phyloP scores from a whole-genome alignment of 2,113 vertebrate species.

The Myxocyprinus asiaticus region DNA sequence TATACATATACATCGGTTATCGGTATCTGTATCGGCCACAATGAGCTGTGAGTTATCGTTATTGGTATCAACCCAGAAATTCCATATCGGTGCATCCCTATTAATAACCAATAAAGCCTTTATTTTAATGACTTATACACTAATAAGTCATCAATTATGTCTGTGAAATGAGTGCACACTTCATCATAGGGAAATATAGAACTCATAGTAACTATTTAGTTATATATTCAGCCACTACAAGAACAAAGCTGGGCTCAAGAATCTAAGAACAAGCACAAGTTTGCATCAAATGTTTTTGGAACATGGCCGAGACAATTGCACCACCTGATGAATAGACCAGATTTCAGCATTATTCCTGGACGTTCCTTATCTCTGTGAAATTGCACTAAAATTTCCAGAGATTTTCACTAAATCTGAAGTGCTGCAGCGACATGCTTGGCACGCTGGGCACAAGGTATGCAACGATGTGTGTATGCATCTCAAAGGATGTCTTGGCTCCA shows the following conservation, averaged over 20 bases:
- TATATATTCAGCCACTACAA: constrained; percentile 9
- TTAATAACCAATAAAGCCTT: too few relatives aligned
- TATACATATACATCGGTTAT: too few relatives aligned
- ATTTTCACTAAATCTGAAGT: constrained; percentile 39
- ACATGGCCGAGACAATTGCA: constrained; percentile 27
- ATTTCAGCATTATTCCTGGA: constrained; percentile 45
- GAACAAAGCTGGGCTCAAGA: constrained; percentile 10
- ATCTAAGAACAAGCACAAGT: constrained; percentile 18
- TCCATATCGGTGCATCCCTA: too few relatives aligned
- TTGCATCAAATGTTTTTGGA: constrained; percentile 32
- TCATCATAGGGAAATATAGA: too few relatives aligned
- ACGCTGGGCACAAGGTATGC: too few relatives aligned
- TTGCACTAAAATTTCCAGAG: constrained; percentile 44
- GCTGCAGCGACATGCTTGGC: constrained; percentile 43
- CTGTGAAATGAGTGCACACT: too few relatives aligned
- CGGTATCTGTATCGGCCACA: too few relatives aligned
- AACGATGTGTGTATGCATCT: constrained; percentile 9
- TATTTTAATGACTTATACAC: too few relatives aligned
- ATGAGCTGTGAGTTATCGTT: too few relatives aligned
- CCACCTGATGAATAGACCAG: constrained; percentile 38
- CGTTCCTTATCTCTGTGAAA: constrained; percentile 39
- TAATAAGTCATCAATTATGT: too few relatives aligned
- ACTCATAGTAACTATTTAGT: too few relatives aligned
- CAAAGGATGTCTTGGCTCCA: constrained; percentile 48
- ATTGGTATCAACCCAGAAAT: too few relatives aligned